Evolutionary conservation across 2,888 invertebrate species (phyloP), one percentile per base, ranked within the genome.

Genomic region (Thalpophila matura): DNA sequence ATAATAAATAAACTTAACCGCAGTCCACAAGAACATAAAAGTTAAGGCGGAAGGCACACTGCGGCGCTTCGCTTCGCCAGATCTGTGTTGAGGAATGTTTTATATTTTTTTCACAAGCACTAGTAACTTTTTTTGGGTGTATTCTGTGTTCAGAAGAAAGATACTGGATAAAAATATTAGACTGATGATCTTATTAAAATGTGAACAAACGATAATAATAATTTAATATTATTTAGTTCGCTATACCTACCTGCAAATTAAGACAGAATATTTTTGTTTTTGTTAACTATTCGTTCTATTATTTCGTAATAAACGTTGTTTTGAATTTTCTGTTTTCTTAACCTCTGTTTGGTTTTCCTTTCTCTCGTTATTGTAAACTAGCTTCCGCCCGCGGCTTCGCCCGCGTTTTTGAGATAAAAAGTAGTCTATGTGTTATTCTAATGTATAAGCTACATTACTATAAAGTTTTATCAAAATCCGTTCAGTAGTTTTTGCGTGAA

Each of bases 231-330:
- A 35, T 27, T 55, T 20, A 18, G 4, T n/a, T n/a, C n/a, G n/a
- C n/a, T n/a, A n/a, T 22, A 12, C 20, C 20, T 46, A 24, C 12
- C 37, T 62, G 71, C 26, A 31, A 24, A 26, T 10, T 10, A 0
- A 24, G 16, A 26, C 26, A 37, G 42, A 10, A 10, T 20, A 29
- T 43, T 54, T 46, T 47, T 18, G 14, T 60, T 47, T 43, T 47
- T 69, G 60, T 64, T 42, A 47, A 26, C 3, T 61, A 22, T 33
- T 60, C 0, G 38, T 59, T 69, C 6, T 42, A 29, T 35, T 47
- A 43, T 70, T 31, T 37, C 37, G 2, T 20, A 71, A 71, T 71
- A 65, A 71, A 65, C 22, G 5, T 22, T 26, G 12, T 20, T 46
- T 46, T 22, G 7, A 6, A 0, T 59, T 42, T 57, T 67, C 1